Evolutionary conservation across 2,888 invertebrate species (phyloP).

Genomic region (Epinotia nisella): DNA sequence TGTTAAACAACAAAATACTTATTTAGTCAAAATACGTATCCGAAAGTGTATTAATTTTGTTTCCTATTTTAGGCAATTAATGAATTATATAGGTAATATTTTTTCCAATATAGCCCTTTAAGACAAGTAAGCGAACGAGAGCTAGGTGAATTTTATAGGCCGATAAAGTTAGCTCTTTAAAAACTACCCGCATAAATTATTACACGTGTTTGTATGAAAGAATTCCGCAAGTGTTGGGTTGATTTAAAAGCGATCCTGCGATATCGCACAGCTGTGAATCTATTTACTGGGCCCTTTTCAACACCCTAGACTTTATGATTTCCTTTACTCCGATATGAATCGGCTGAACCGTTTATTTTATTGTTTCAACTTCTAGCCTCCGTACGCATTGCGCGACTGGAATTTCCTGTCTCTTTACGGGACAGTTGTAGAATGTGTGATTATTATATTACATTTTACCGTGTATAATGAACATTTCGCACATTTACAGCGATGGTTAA

Average conservation of each 20-base stretch:
- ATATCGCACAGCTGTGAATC: conserved; percentile 36
- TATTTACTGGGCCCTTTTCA: conserved; percentile 38
- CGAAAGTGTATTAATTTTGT: too few species aligned
- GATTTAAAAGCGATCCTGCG: conserved; percentile 34
- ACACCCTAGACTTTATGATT: conserved; percentile 42
- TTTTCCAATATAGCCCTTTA: too few species aligned
- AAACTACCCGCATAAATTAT: background rate
- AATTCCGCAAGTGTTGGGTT: conserved; percentile 22
- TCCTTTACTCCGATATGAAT: conserved; percentile 35
- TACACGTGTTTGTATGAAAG: background rate
- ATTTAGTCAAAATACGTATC: too few species aligned
- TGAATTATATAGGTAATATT: too few species aligned
- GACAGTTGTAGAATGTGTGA: conserved; percentile 9
- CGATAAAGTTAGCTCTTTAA: background rate
- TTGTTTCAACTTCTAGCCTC: conserved; percentile 29
- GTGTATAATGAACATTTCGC: background rate
- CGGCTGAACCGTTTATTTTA: conserved; percentile 35
- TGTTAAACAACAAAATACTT: too few species aligned
- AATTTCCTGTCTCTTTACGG: conserved; percentile 19
- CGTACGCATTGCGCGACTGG: conserved; percentile 11
- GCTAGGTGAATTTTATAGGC: too few species aligned
- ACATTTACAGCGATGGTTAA: too few species aligned
- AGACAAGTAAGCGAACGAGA: too few species aligned
- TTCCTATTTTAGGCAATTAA: too few species aligned
- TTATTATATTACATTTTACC: background rate